A percentile compares a stretch with the other conserved stretches of the same genome.
Conservation (phyloP, 1,140 invertebrate species). For the Zaprionus inermis region DNA sequence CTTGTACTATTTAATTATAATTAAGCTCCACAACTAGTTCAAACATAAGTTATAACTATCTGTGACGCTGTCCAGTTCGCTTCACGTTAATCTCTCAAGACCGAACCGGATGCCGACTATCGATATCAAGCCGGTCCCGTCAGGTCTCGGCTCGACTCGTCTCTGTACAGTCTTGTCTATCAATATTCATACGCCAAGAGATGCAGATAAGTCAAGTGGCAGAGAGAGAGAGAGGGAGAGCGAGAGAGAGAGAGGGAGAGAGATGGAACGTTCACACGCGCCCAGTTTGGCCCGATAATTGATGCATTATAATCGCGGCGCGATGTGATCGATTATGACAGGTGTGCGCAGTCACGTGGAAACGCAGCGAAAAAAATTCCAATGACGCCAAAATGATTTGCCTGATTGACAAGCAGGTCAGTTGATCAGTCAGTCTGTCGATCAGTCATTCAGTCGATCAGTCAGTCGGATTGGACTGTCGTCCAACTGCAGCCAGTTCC, state of each 20-base stretch:
- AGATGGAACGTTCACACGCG: conserved; percentile 62
- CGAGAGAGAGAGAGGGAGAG: neutral
- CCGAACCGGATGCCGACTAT: conserved; percentile 10
- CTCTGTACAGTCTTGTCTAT: conserved; percentile 23
- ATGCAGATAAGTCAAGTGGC: neutral
- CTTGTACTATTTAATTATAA: neutral
- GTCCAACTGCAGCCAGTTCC: conserved; percentile 23
- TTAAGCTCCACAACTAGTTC: conserved; percentile 3
- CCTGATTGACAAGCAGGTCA: conserved; percentile 77
- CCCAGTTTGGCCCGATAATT: conserved; percentile 63
- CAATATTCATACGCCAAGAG: neutral
- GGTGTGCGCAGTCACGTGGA: conserved; percentile 74
- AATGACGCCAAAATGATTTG: conserved; percentile 71
- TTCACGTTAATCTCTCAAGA: neutral
- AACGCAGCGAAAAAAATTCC: conserved; percentile 63
- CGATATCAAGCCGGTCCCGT: conserved; percentile 9
- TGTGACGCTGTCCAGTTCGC: neutral
- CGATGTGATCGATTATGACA: conserved; percentile 76
- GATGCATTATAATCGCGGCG: conserved; percentile 72
- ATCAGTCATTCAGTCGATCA: conserved; percentile 30
- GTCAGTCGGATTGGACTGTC: neutral
- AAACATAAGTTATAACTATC: conserved; percentile 2
- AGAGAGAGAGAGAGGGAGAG: neutral
- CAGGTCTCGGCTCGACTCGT: neutral
- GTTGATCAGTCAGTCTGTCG: conserved; percentile 11